Evolutionary conservation across 2,888 invertebrate species (phyloP).

Genomic region (Aquatica leii): DNA sequence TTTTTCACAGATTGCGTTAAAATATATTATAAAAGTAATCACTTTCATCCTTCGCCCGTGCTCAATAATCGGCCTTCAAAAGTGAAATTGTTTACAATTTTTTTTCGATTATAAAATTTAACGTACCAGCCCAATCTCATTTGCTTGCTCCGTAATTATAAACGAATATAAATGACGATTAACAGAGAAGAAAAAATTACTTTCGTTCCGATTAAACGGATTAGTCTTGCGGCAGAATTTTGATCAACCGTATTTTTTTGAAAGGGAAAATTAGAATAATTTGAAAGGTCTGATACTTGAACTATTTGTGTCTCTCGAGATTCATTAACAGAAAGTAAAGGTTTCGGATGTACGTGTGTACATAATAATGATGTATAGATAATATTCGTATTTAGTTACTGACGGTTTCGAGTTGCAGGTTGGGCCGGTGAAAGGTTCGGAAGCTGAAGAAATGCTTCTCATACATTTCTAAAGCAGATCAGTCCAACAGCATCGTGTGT

Average conservation of each 20-base stretch:
- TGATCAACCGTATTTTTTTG: background rate
- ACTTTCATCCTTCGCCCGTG: conserved; percentile 21
- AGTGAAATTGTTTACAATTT: conserved; percentile 22
- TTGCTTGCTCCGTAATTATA: conserved; percentile 1
- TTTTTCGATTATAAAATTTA: background rate
- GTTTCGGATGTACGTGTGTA: conserved; percentile 16
- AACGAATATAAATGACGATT: background rate
- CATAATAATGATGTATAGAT: conserved; percentile 18
- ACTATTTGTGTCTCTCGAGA: conserved; percentile 1
- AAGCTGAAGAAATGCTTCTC: conserved; percentile 54
- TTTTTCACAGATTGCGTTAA: too few species aligned
- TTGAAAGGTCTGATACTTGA: conserved; percentile 7
- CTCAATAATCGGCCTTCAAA: conserved; percentile 16
- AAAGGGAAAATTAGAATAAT: conserved; percentile 1
- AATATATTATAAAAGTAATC: conserved; percentile 1
- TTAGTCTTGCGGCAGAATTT: background rate
- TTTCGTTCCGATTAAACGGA: too few species aligned
- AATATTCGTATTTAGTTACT: background rate
- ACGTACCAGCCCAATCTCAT: background rate
- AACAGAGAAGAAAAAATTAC: too few species aligned
- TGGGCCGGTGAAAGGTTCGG: conserved; percentile 57
- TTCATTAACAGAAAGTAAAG: conserved; percentile 31
- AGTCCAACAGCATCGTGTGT: conserved; percentile 49
- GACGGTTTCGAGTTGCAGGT: conserved; percentile 41
- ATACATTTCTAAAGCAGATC: conserved; percentile 58